Percentiles rank a stretch among this genome's conserved stretches.
phyloP scores from a whole-genome alignment of 2,797 vertebrate genomes.

The Brachymystax lenok region DNA sequence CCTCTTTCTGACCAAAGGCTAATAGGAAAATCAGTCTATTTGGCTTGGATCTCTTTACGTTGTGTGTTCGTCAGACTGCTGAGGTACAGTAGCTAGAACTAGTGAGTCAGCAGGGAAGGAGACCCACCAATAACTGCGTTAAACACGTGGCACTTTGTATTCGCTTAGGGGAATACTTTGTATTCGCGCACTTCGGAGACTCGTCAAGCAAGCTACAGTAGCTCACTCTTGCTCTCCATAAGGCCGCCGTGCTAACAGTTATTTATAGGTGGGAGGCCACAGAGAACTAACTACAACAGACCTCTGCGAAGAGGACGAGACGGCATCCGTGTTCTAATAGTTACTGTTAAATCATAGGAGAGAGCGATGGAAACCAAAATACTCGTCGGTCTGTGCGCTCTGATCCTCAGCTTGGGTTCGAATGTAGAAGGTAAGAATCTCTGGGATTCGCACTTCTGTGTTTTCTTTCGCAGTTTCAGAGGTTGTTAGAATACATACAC shows the following conservation, averaged over 20 bases:
- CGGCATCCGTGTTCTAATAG: constrained; percentile 8
- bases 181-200: background rate
- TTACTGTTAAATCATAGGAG: constrained; percentile 21
- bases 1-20: background rate
- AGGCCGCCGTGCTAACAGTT: background rate
- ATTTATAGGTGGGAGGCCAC: constrained; percentile 24
- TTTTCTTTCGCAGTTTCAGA: background rate
- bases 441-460: background rate
- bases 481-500: background rate
- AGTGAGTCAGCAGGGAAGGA: background rate
- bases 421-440: constrained; percentile 43
- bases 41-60: background rate
- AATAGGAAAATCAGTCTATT: background rate
- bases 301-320: constrained; percentile 7
- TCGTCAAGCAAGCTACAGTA: background rate
- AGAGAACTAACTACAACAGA: constrained; percentile 15
- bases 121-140: constrained; percentile 9
- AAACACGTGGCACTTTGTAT: constrained; percentile 47
- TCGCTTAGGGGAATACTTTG: background rate
- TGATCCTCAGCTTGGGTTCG: constrained; percentile 49
- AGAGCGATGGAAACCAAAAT: constrained; percentile 63
- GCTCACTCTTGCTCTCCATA: background rate
- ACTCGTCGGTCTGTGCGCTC: constrained; percentile 50
- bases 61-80: background rate
- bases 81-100: background rate